These are phyloP conservation scores for Drosophila histrio DNA, from an alignment of 2,888 invertebrate genomes.

Conservation along the genomic window DNA sequence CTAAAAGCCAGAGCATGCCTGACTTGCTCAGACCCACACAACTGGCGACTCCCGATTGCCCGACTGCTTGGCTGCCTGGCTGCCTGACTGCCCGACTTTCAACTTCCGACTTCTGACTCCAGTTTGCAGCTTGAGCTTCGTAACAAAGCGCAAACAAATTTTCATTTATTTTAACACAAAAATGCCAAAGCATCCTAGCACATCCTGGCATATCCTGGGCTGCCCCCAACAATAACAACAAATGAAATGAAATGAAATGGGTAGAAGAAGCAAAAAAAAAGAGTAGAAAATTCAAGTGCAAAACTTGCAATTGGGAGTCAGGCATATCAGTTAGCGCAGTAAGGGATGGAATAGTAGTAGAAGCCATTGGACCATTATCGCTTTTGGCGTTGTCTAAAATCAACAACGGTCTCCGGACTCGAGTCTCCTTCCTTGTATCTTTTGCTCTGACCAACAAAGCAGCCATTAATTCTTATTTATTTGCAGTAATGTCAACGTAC, in stretches of 20 bases:
- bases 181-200: conserved; percentile 73
- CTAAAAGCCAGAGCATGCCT: conserved; percentile 54
- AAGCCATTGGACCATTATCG: conserved; percentile 56
- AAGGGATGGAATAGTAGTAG: not conserved
- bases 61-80: too few species aligned
- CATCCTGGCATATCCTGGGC: conserved; percentile 33
- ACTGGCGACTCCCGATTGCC: conserved; percentile 3
- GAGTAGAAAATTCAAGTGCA: conserved; percentile 65
- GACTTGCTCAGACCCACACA: conserved; percentile 39
- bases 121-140: conserved; percentile 39
- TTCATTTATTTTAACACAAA: conserved; percentile 79
- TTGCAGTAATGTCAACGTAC: conserved; percentile 84
- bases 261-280: conserved; percentile 12
- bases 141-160: conserved; percentile 78
- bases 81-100: not conserved
- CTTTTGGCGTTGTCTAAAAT: conserved; percentile 69
- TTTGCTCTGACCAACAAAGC: conserved; percentile 37
- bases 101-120: not conserved
- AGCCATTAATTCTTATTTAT: conserved; percentile 82
- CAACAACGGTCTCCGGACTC: conserved; percentile 38
- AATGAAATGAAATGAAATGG: conserved; percentile 12
- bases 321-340: conserved; percentile 68
- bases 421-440: not conserved
- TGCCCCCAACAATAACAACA: conserved; percentile 31
- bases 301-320: conserved; percentile 72